Evolutionary conservation across 2,113 vertebrate species (phyloP).

Genomic region (Tursiops truncatus): DNA sequence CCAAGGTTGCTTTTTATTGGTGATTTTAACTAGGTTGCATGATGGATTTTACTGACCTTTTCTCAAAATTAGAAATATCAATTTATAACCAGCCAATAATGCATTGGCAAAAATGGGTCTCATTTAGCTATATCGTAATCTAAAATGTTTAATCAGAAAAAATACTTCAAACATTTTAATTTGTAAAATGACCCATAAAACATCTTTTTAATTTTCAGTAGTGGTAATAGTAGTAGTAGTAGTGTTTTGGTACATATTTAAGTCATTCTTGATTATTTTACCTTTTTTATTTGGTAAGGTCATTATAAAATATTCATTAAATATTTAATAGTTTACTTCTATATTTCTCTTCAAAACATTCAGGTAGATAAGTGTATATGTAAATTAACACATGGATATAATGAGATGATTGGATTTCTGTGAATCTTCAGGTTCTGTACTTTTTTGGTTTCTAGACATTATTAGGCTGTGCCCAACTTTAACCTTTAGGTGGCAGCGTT

Average conservation of each 20-base stretch:
- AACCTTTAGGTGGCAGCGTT: constrained; percentile 85
- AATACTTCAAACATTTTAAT: neutral
- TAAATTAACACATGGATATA: neutral
- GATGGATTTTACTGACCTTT: neutral
- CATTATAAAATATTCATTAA: neutral
- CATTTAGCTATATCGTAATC: neutral
- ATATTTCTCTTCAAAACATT: neutral
- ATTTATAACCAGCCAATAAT: neutral
- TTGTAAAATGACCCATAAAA: neutral
- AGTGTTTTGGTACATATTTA: neutral
- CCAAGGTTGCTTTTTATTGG: neutral
- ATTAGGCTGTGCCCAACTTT: constrained; percentile 43
- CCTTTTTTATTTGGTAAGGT: neutral
- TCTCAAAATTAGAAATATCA: neutral
- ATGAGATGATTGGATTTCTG: neutral
- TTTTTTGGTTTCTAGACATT: neutral
- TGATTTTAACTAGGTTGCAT: neutral
- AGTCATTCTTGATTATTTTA: neutral
- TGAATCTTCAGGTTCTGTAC: neutral
- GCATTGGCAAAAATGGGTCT: neutral
- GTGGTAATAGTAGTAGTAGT: neutral
- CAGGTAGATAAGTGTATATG: neutral
- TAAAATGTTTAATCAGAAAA: constrained; percentile 4
- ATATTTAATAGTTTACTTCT: neutral
- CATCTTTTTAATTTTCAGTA: neutral